Evolutionary conservation across 2,797 vertebrate genomes (phyloP), one percentile per base, ranked within the genome.

Genomic region (Sebastes cheni): DNA sequence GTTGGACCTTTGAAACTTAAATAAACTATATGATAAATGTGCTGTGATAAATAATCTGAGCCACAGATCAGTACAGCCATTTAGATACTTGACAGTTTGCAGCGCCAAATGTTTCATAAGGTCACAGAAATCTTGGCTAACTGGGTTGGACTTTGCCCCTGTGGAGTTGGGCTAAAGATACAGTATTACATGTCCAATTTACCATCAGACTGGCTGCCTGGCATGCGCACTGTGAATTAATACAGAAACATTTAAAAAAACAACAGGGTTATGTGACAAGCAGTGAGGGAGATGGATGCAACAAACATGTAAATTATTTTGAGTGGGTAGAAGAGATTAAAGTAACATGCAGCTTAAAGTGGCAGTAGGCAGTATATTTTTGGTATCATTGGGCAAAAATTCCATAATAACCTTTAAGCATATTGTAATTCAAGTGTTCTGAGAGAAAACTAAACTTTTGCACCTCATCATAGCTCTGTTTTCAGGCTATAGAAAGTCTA

Each of bases 1-100:
- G 64, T n/a, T 61, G 64, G 67, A 91, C 81, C 82, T 92, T 89
- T 92, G 87, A 62, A 91, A 88, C 64, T 81, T 86, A 86, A 86
- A 91, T 88, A 88, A 88, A 81, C 64, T 59, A 23, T 22, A 42
- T 8, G 78, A 85, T 80, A 90, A 86, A 67, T 32, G 25, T n/a
- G 4, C 66, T 23, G 36, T 54, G 79, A 78, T 79, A 78, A 84
- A 82, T 74, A 50, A 61, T 67, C 72, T 62, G 65, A 72, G 36
- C 22, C 16, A 46, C 72, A 69, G 70, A 72, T 72, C 32, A 72
- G 22, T 59, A 23, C 50, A 77, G 25, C 76, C 54, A 73, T 73
- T 20, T 50, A 59, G 39, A 74, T 29, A 72, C 42, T 65, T 29
- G 18, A 74, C 67, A 55, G 39, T 73, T 80, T 29, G 23, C 77